phyloP scores from a whole-genome alignment of 2,888 invertebrate species.

The Agonum fuliginosum region DNA sequence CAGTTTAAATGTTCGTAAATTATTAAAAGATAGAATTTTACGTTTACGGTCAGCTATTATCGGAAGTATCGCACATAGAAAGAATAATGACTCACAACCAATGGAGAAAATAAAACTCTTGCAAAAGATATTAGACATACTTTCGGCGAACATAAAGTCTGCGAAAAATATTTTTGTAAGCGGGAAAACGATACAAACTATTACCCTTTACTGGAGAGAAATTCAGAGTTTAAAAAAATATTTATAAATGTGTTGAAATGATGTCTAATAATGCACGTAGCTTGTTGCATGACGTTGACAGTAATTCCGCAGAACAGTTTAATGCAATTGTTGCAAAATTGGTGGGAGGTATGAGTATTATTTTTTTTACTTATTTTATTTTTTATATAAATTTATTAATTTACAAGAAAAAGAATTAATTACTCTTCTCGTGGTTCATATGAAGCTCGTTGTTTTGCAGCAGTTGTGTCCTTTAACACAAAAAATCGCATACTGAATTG shows the following conservation, averaged over 20 bases:
- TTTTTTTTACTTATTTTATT: no score
- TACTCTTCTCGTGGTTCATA: background rate
- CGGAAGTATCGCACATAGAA: background rate
- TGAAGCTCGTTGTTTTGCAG: background rate
- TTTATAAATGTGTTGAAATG: no score
- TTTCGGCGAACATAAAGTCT: conserved; percentile 61
- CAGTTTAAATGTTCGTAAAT: conserved; percentile 24
- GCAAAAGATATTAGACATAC: conserved; percentile 12
- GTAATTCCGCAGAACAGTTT: background rate
- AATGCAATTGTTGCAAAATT: no score
- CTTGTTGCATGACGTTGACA: background rate
- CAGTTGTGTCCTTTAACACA: conserved; percentile 36
- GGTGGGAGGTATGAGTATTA: background rate
- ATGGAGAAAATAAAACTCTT: background rate
- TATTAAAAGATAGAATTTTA: conserved; percentile 54
- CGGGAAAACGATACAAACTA: background rate
- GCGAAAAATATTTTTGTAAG: conserved; percentile 59
- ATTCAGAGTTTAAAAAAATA: no score
- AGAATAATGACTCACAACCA: no score
- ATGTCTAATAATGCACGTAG: conserved; percentile 1
- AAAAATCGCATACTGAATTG: conserved; percentile 26
- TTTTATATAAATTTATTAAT: no score
- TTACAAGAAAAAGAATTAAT: conserved; percentile 21
- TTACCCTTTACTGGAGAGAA: background rate
- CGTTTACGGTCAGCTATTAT: conserved; percentile 58